phyloP scores from a whole-genome alignment of 2,113 vertebrate genomes.

The Nothobranchius kuhntae region DNA sequence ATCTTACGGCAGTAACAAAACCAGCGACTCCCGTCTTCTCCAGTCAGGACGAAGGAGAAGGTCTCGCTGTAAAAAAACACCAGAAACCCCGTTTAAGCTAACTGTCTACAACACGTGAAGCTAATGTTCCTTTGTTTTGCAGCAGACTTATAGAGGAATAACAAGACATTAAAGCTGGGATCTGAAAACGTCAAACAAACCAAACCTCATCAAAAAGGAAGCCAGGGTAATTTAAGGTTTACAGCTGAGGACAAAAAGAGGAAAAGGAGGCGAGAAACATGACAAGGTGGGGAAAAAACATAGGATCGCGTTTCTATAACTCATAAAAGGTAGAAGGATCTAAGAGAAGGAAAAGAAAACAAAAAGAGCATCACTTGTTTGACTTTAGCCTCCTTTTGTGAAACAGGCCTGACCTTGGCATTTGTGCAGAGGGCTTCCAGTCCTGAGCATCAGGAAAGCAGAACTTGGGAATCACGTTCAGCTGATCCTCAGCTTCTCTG shows the following conservation, averaged over 20 bases:
- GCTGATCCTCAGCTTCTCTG: constrained; percentile 91
- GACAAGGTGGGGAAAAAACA: background rate
- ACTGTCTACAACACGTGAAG: background rate
- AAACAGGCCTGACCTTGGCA: constrained; percentile 82
- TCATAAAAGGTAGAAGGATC: background rate
- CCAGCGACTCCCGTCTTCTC: constrained; percentile 96
- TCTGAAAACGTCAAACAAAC: background rate
- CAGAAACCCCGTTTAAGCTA: background rate
- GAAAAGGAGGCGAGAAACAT: constrained; percentile 12
- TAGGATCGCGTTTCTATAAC: background rate
- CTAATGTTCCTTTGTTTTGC: background rate
- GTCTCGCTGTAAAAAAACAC: constrained; percentile 86
- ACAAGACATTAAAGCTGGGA: background rate
- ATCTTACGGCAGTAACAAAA: constrained; percentile 98
- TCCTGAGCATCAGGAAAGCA: constrained; percentile 95
- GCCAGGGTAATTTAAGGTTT: constrained; percentile 19
- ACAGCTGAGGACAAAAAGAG: constrained; percentile 25
- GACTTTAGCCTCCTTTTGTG: background rate
- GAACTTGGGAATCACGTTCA: constrained; percentile 95
- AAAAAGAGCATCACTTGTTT: background rate
- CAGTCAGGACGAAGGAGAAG: constrained; percentile 95
- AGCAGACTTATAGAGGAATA: too few relatives aligned
- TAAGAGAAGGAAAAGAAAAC: constrained; percentile 9
- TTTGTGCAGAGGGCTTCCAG: constrained; percentile 87
- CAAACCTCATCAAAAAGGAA: constrained; percentile 21